phyloP scores from a whole-genome alignment of 2,113 vertebrate genomes.

The Microtus oregoni region DNA sequence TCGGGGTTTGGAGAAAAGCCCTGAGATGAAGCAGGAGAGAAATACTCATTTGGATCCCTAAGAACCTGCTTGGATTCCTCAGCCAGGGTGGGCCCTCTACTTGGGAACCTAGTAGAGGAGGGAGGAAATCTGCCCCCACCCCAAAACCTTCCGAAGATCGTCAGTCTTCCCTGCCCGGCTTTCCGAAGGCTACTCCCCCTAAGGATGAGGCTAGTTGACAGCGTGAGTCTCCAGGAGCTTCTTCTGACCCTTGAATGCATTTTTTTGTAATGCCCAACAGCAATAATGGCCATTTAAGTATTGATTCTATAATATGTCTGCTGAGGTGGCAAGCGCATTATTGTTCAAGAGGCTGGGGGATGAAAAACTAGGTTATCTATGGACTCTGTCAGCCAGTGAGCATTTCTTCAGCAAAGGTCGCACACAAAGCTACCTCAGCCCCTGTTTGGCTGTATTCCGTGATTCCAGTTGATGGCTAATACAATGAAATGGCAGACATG shows the following conservation, averaged over 20 bases:
- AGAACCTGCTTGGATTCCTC: conserved; percentile 21
- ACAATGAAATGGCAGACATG: conserved; percentile 53
- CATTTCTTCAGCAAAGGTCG: conserved; percentile 77
- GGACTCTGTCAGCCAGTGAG: conserved; percentile 67
- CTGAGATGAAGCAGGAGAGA: conserved; percentile 39
- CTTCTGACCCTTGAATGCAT: conserved; percentile 67
- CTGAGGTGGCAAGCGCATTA: conserved; percentile 79
- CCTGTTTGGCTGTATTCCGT: conserved; percentile 67
- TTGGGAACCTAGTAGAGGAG: not conserved
- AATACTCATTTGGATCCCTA: not conserved
- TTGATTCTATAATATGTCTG: conserved; percentile 83
- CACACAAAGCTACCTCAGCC: conserved; percentile 65
- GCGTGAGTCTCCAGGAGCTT: conserved; percentile 65
- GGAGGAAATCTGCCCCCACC: conserved; percentile 36
- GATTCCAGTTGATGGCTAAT: conserved; percentile 71
- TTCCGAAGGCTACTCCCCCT: conserved; percentile 53
- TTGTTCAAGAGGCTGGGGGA: conserved; percentile 69
- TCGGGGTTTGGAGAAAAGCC: not conserved
- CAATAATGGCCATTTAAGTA: conserved; percentile 80
- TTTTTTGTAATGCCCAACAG: conserved; percentile 75
- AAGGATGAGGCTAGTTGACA: conserved; percentile 59
- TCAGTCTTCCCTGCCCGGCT: conserved; percentile 62
- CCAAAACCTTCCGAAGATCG: conserved; percentile 55
- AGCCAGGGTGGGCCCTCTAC: not conserved
- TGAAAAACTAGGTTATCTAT: conserved; percentile 79